phyloP scores from a whole-genome alignment of 2,888 invertebrate genomes.

The Tenthredo scrophulariae region DNA sequence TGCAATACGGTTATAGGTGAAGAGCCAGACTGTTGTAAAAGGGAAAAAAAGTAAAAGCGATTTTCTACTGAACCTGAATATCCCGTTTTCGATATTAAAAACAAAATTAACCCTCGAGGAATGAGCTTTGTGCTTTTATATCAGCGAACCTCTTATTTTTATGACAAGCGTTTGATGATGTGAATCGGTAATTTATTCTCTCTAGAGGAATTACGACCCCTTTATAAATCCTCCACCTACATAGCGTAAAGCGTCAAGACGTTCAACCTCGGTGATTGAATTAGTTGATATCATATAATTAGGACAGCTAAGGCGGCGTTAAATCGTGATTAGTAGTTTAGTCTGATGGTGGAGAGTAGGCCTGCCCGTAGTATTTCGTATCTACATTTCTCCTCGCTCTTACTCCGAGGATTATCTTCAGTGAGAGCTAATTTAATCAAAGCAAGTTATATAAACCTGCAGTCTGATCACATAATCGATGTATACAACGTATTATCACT shows the following conservation, averaged over 20 bases:
- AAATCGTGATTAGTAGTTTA: slow-evolving; percentile 18
- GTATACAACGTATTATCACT: background rate
- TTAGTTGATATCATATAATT: slow-evolving; percentile 36
- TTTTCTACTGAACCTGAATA: background rate
- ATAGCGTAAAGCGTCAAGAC: background rate
- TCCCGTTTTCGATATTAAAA: background rate
- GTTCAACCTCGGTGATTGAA: slow-evolving; percentile 23
- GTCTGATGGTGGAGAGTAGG: background rate
- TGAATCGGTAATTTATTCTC: background rate
- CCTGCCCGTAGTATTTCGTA: background rate
- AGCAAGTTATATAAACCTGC: background rate
- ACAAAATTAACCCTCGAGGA: background rate
- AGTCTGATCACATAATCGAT: slow-evolving; percentile 26
- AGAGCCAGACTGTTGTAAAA: background rate
- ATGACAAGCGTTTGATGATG: background rate
- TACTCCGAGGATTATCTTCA: background rate
- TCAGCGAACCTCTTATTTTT: background rate
- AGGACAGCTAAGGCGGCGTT: slow-evolving; percentile 28
- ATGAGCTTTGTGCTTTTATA: background rate
- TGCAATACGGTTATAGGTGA: background rate
- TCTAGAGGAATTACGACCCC: slow-evolving; percentile 1
- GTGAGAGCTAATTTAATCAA: slow-evolving; percentile 8
- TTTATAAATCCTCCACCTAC: background rate
- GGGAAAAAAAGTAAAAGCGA: background rate
- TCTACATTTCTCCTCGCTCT: background rate